Percentiles rank a stretch among this genome's conserved stretches.
Evolutionary conservation across 2,888 invertebrate genomes (phyloP).

Genomic region (Lamellibrachia satsuma): DNA sequence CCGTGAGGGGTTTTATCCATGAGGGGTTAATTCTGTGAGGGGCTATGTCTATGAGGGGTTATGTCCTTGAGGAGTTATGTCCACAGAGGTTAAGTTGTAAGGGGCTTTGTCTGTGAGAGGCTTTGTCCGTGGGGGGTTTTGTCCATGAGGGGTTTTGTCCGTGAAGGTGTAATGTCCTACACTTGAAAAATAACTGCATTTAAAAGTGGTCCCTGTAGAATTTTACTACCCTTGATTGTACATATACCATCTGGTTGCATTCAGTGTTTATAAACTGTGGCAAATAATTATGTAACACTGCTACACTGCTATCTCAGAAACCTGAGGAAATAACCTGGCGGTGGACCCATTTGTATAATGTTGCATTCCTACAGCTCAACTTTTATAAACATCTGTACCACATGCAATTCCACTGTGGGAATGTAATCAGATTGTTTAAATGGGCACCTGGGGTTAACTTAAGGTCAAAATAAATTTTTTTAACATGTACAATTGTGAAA

Average conservation of each 20-base stretch:
- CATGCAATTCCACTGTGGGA: neutral
- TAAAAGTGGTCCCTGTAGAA: neutral
- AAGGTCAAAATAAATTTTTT: neutral
- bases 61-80: no score
- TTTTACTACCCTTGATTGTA: neutral
- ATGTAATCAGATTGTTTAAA: neutral
- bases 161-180: neutral
- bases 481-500: neutral
- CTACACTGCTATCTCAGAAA: neutral
- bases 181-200: neutral
- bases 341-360: neutral
- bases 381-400: neutral
- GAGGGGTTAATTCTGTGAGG: no score
- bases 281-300: neutral
- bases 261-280: neutral
- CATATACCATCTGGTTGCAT: neutral
- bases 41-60: no score
- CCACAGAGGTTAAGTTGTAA: no score
- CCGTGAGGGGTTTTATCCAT: no score
- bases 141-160: no score
- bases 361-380: neutral
- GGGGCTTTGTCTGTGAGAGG: no score
- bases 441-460: neutral
- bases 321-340: neutral
- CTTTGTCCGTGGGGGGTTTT: no score